Percentiles rank a stretch among this genome's conserved stretches.
Conservation (phyloP, 2,797 vertebrate genomes). For the Chelon labrosus region DNA sequence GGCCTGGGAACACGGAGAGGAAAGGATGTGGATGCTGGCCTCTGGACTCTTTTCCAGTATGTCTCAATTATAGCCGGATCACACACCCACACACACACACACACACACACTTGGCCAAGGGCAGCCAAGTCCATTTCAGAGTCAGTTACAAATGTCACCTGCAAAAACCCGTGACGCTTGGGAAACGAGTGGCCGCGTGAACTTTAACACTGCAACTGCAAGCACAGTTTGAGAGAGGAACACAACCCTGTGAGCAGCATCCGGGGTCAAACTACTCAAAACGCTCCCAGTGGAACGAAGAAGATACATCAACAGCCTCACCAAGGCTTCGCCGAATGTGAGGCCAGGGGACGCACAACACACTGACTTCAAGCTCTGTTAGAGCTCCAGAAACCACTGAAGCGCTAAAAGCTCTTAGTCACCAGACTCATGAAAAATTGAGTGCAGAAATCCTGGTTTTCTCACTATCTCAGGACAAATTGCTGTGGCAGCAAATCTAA, state of each 20-base stretch:
- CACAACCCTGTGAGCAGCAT: not conserved
- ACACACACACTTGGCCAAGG: slow-evolving; percentile 23
- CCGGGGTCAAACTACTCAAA: slow-evolving; percentile 18
- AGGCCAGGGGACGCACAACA: slow-evolving; percentile 6
- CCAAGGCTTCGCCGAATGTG: not conserved
- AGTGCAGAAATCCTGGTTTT: slow-evolving; percentile 26
- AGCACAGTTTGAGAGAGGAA: slow-evolving; percentile 16
- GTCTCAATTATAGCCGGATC: slow-evolving; percentile 42
- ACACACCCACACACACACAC: not conserved
- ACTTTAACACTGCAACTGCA: slow-evolving; percentile 47
- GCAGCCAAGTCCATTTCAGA: slow-evolving; percentile 45
- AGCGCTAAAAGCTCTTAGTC: slow-evolving; percentile 38
- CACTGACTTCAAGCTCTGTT: slow-evolving; percentile 15
- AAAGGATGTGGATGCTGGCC: slow-evolving; percentile 22
- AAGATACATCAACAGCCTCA: slow-evolving; percentile 3
- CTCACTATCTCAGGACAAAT: slow-evolving; percentile 10
- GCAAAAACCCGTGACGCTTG: slow-evolving; percentile 27
- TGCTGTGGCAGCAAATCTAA: slow-evolving; percentile 36
- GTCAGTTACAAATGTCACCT: slow-evolving; percentile 53
- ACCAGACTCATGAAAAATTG: slow-evolving; percentile 40
- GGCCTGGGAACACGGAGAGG: slow-evolving; percentile 10
- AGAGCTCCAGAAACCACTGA: slow-evolving; percentile 36
- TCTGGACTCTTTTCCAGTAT: slow-evolving; percentile 37
- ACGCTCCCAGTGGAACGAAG: slow-evolving; percentile 5
- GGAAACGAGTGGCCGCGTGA: not conserved